Base-by-base conservation (phyloP, 2,797 vertebrate species). In the Varecia variegata region DNA sequence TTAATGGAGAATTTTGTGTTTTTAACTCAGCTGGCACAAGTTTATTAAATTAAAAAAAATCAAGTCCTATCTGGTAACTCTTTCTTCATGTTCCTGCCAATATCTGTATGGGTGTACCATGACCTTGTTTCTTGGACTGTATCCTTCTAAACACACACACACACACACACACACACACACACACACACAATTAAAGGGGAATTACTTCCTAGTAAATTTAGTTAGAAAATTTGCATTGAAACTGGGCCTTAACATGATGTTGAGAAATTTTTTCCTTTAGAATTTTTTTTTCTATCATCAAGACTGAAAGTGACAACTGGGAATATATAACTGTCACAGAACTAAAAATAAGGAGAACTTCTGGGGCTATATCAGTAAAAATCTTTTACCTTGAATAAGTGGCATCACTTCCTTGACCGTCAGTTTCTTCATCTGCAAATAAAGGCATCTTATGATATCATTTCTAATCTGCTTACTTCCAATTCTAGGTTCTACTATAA, bases 41-140 rank as follows among this genome's bases (percentile, higher is more conserved):
- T 30, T 97, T n/a, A 60, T 97, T 65, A 96, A 96, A 68, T 45
- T 71, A 80, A 35, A 83, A 38, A 15, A 25, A 83, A 74, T 94
- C 52, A 97, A 68, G 27, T 88, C 50, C 73, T 95, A 95, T 79
- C 17, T 94, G 97, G 45, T 93, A 96, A 62, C 95, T 97, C 94
- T 92, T 97, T 97, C 80, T 23, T 96, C 92, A 97, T 83, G 30
- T 14, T 68, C 86, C 91, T 97, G 93, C 38, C 90, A 92, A 91
- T 97, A 94, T 58, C 92, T 74, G 58, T 68, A 52, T 74, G 43
- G 73, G 14, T 77, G 27, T 68, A 62, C 30, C 43, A 68, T 90
- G 89, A 96, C 88, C 83, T 96, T 70, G 32, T 95, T 90, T 88
- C 58, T 96, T 62, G 23, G 52, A 92, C 88, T 82, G 20, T n/a